Conservation (phyloP, 2,888 invertebrate genomes). For the Adela reaumurella region DNA sequence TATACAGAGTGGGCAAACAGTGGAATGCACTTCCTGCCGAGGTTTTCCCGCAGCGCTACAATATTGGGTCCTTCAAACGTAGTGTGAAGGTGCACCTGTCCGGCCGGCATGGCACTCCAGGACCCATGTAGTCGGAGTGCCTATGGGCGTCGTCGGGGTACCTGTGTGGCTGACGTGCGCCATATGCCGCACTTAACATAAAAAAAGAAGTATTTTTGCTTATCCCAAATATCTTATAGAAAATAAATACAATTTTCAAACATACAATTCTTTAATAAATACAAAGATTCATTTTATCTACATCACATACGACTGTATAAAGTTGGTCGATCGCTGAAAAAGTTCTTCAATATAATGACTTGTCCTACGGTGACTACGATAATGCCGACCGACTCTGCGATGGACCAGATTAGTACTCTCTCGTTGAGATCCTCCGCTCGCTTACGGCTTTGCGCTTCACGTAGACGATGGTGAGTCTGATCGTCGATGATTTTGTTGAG, state of each 20-base stretch:
- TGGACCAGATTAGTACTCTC: slow-evolving; percentile 90
- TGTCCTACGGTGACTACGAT: slow-evolving; percentile 85
- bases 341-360: slow-evolving; percentile 86
- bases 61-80: too few relatives aligned
- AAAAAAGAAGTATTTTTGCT: too few relatives aligned
- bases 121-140: too few relatives aligned
- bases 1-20: too few relatives aligned
- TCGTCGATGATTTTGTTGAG: slow-evolving; percentile 87
- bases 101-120: too few relatives aligned
- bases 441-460: slow-evolving; percentile 93
- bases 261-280: slow-evolving; percentile 7
- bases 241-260: neutral
- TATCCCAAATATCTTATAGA: neutral
- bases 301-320: slow-evolving; percentile 43
- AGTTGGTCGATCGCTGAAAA: slow-evolving; percentile 65
- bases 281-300: slow-evolving; percentile 8
- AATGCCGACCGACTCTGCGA: slow-evolving; percentile 82
- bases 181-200: too few relatives aligned
- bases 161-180: too few relatives aligned
- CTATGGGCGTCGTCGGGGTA: too few relatives aligned
- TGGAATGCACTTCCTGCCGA: too few relatives aligned
- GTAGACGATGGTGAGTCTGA: slow-evolving; percentile 93
- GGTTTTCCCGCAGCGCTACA: too few relatives aligned
- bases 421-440: slow-evolving; percentile 96
- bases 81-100: too few relatives aligned